Percentiles rank a stretch among this genome's conserved stretches.
Conservation (phyloP, 1,140 invertebrate genomes). For the Drosophila lini region DNA sequence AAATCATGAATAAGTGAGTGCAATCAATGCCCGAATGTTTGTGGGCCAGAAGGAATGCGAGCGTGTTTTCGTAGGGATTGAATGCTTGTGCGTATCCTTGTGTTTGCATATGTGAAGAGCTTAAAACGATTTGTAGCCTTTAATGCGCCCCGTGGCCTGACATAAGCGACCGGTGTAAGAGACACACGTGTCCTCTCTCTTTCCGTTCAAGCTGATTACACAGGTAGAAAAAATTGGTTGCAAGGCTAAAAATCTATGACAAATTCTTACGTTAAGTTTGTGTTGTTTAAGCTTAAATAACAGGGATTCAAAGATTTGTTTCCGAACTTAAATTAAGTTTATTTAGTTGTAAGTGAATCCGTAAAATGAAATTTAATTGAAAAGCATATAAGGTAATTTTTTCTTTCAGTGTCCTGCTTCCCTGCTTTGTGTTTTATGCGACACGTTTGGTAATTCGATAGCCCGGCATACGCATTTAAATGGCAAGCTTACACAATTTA, state of each 20-base stretch:
- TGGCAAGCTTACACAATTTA: constrained; percentile 61
- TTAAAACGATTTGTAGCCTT: constrained; percentile 77
- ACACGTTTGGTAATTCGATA: constrained; percentile 71
- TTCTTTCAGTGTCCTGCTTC: not conserved
- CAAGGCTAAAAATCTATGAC: too few species aligned
- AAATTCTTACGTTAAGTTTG: too few species aligned
- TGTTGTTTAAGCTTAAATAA: too few species aligned
- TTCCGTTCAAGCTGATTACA: not conserved
- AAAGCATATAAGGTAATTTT: not conserved
- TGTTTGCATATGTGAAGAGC: constrained; percentile 66
- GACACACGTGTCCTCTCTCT: constrained; percentile 33
- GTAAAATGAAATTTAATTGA: too few species aligned
- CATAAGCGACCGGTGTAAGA: constrained; percentile 66
- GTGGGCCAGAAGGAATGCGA: constrained; percentile 18
- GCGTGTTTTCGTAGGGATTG: constrained; percentile 9
- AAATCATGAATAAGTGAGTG: constrained; percentile 75
- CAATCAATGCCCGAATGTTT: constrained; percentile 60
- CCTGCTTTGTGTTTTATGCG: constrained; percentile 50
- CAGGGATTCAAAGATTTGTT: too few species aligned
- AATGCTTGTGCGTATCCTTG: constrained; percentile 28
- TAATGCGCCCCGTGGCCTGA: constrained; percentile 70
- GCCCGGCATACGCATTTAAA: constrained; percentile 48
- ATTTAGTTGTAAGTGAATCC: too few species aligned
- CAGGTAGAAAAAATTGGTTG: not conserved
- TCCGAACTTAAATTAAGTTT: too few species aligned